Evolutionary conservation across 2,113 vertebrate species (phyloP).

Genomic region (Pseudorhombus dupliciocellatus): DNA sequence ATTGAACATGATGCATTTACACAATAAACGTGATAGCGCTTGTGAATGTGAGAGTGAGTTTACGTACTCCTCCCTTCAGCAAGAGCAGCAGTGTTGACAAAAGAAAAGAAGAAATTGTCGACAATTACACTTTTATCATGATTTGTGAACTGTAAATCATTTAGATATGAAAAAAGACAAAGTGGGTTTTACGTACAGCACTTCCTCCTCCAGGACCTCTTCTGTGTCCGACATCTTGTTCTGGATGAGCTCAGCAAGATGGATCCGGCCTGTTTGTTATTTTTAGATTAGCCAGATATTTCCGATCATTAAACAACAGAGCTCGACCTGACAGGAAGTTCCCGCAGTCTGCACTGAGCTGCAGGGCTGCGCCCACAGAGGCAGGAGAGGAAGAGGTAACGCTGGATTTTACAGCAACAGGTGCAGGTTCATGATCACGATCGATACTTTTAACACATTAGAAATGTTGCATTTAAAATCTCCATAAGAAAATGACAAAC

Average conservation of each 20-base stretch:
- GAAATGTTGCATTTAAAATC: not conserved
- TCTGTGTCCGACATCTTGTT: constrained; percentile 80
- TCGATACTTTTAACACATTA: not conserved
- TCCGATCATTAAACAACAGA: constrained; percentile 51
- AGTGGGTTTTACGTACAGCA: not conserved
- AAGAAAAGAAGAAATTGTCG: not conserved
- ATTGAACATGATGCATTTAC: not conserved
- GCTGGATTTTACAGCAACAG: not conserved
- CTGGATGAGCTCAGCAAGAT: constrained; percentile 56
- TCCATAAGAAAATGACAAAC: not conserved
- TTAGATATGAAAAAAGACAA: too few species aligned
- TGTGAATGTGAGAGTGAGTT: too few species aligned
- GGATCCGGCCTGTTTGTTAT: constrained; percentile 54
- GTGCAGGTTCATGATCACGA: not conserved
- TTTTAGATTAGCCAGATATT: constrained; percentile 47
- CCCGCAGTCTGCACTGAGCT: constrained; percentile 1
- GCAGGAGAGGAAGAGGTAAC: not conserved
- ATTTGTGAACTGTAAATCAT: not conserved
- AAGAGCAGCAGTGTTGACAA: not conserved
- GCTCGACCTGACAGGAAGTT: constrained; percentile 13
- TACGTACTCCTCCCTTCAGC: too few species aligned
- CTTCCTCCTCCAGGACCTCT: constrained; percentile 46
- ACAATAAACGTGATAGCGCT: not conserved
- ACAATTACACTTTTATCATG: not conserved
- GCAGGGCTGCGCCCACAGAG: constrained; percentile 1